A percentile compares a stretch with the other conserved stretches of the same genome.
phyloP scores from a whole-genome alignment of 2,888 invertebrate genomes.

The Brenthis hecate region DNA sequence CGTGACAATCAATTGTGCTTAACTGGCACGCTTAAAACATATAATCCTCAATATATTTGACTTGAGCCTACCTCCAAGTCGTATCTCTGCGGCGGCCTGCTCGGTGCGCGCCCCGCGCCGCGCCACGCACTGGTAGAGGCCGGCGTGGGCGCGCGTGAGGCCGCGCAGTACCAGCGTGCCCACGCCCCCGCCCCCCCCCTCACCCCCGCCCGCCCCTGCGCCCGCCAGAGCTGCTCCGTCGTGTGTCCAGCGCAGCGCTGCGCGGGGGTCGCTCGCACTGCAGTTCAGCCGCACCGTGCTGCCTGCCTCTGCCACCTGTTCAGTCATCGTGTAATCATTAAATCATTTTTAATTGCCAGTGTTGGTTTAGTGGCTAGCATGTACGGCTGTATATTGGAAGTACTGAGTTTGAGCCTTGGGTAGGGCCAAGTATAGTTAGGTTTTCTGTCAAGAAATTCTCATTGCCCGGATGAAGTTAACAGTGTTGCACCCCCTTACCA shows the following conservation, averaged over 20 bases:
- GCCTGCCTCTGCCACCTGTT: slow-evolving; percentile 85
- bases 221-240: slow-evolving; percentile 83
- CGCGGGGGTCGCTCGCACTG: slow-evolving; percentile 71
- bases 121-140: slow-evolving; percentile 94
- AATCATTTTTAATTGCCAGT: too few relatives aligned
- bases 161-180: slow-evolving; percentile 55
- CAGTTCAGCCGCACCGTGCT: slow-evolving; percentile 87
- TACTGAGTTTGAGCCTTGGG: too few relatives aligned
- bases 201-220: slow-evolving; percentile 62
- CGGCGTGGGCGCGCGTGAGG: slow-evolving; percentile 88
- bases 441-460: too few relatives aligned
- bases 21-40: too few relatives aligned
- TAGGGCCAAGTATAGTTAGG: too few relatives aligned
- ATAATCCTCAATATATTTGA: too few relatives aligned
- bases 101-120: slow-evolving; percentile 86
- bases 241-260: slow-evolving; percentile 85
- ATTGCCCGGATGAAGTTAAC: too few relatives aligned
- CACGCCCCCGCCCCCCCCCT: slow-evolving; percentile 60
- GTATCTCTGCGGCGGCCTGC: slow-evolving; percentile 89
- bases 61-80: slow-evolving; percentile 85
- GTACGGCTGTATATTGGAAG: too few relatives aligned
- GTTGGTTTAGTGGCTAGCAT: too few relatives aligned
- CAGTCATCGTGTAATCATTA: too few relatives aligned
- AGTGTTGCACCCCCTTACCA: too few relatives aligned
- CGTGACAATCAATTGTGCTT: too few relatives aligned